Evolutionary conservation across 2,888 invertebrate species (phyloP).

Genomic region (Omphaloscelis lunosa): DNA sequence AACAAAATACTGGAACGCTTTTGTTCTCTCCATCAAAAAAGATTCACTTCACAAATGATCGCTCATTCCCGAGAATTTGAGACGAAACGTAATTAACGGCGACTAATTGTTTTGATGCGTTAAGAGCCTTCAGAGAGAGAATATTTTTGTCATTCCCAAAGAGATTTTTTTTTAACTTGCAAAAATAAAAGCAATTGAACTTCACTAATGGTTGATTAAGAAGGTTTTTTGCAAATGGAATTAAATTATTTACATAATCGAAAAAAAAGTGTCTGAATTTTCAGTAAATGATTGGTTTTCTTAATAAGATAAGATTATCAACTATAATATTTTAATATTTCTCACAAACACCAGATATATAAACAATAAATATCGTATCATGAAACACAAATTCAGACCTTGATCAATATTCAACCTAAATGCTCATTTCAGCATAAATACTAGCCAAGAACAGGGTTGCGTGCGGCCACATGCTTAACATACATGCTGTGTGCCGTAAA

Average conservation of each 20-base stretch:
- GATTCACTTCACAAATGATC: slow-evolving; percentile 49
- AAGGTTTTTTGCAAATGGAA: slow-evolving; percentile 7
- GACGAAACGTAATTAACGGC: slow-evolving; percentile 58
- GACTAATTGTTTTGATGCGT: slow-evolving; percentile 61
- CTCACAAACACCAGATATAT: slow-evolving; percentile 2
- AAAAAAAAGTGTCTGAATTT: background rate
- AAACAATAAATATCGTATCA: slow-evolving; percentile 29
- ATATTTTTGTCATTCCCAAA: slow-evolving; percentile 37
- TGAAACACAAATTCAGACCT: slow-evolving; percentile 64
- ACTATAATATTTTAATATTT: background rate
- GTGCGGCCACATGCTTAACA: slow-evolving; percentile 66
- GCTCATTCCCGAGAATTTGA: slow-evolving; percentile 46
- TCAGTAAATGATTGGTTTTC: background rate
- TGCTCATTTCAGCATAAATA: slow-evolving; percentile 70
- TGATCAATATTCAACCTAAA: slow-evolving; percentile 75
- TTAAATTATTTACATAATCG: background rate
- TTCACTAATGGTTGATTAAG: slow-evolving; percentile 20
- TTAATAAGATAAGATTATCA: background rate
- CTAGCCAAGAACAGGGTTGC: slow-evolving; percentile 68
- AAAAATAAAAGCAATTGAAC: background rate
- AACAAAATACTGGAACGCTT: slow-evolving; percentile 33
- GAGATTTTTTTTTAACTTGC: background rate
- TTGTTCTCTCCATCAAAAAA: slow-evolving; percentile 48
- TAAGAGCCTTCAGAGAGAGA: slow-evolving; percentile 23
- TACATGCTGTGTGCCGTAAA: slow-evolving; percentile 50